phyloP scores from a whole-genome alignment of 2,797 vertebrate genomes.

The Hemibagrus guttatus region DNA sequence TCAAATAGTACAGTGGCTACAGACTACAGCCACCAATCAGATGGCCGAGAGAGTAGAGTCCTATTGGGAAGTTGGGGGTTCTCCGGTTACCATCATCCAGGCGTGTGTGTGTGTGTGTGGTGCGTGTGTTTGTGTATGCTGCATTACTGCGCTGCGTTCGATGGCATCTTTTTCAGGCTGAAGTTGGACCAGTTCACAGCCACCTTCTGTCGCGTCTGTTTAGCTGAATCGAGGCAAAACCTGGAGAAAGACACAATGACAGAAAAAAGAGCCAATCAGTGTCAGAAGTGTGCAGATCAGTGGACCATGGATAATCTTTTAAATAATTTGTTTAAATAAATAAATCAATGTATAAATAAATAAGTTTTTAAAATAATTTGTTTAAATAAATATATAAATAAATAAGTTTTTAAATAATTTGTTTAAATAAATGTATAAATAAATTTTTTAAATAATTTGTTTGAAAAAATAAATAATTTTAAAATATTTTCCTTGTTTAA shows the following conservation, averaged over 20 bases:
- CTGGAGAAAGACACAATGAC: conserved; percentile 63
- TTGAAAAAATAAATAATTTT: no score
- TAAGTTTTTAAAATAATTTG: no score
- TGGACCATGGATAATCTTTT: no score
- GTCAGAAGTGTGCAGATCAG: background rate
- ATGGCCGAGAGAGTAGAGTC: conserved; percentile 64
- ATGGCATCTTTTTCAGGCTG: conserved; percentile 97
- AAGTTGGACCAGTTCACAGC: conserved; percentile 99
- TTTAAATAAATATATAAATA: no score
- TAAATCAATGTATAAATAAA: no score
- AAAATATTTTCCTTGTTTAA: no score
- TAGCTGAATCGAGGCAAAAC: conserved; percentile 98
- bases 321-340: no score
- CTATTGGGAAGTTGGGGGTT: conserved; percentile 53
- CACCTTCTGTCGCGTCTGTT: conserved; percentile 98
- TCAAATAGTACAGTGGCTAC: conserved; percentile 60
- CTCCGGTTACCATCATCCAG: conserved; percentile 8
- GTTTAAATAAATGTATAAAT: no score
- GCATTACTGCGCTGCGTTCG: conserved; percentile 91
- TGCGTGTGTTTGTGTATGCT: background rate
- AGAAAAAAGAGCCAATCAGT: no score
- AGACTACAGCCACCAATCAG: conserved; percentile 42
- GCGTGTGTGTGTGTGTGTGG: background rate
- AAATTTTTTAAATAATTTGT: no score
- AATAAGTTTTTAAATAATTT: no score